A percentile compares a stretch with the other conserved stretches of the same genome.
phyloP scores from a whole-genome alignment of 2,888 invertebrate genomes.

The Protodeltote pygarga region DNA sequence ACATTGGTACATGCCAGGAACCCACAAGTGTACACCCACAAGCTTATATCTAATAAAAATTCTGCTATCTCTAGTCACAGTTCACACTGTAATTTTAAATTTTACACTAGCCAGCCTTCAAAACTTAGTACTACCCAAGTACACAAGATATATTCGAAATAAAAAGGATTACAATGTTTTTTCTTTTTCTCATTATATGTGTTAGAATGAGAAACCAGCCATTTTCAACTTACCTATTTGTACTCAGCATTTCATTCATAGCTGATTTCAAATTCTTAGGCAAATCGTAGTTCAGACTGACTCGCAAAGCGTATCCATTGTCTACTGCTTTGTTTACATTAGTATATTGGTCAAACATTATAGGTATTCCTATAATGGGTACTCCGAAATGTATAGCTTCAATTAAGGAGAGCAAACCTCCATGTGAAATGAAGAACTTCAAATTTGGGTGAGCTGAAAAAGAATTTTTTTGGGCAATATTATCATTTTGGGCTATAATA shows the following conservation, averaged over 20 bases:
- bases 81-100: too few relatives aligned
- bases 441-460: conserved; percentile 61
- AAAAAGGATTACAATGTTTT: too few relatives aligned
- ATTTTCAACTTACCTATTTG: conserved; percentile 33
- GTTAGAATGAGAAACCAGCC: too few relatives aligned
- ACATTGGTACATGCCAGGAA: too few relatives aligned
- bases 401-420: conserved; percentile 63
- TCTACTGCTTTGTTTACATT: conserved; percentile 63
- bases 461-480: background rate
- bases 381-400: conserved; percentile 66
- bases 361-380: conserved; percentile 64
- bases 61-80: too few relatives aligned
- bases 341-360: conserved; percentile 65
- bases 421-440: conserved; percentile 61
- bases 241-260: conserved; percentile 53
- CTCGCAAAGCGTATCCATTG: conserved; percentile 60
- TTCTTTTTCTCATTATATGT: too few relatives aligned
- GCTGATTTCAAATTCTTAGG: conserved; percentile 55
- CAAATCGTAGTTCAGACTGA: conserved; percentile 54
- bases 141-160: too few relatives aligned
- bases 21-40: too few relatives aligned
- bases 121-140: too few relatives aligned
- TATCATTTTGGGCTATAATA: background rate
- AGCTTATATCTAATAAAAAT: too few relatives aligned
- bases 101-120: too few relatives aligned